These are phyloP conservation scores for Apomyelois bistriatella DNA, from an alignment of 2,888 invertebrate species.

Conservation along the genomic window DNA sequence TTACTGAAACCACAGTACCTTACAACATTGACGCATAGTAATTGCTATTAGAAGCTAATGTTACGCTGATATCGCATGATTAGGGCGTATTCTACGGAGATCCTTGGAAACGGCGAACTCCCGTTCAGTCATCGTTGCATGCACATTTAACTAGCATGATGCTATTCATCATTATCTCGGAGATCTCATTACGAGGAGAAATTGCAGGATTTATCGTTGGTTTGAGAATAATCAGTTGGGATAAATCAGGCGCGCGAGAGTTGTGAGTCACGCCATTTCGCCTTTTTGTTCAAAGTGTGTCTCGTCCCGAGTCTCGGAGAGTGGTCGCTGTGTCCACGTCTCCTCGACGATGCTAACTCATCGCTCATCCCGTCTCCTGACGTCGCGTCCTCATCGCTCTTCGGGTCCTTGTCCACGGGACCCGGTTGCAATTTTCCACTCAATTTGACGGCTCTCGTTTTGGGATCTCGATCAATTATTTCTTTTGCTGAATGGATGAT, in stretches of 20 bases:
- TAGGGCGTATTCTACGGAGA: not conserved
- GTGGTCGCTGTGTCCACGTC: not conserved
- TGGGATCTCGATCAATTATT: not conserved
- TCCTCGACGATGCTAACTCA: not conserved
- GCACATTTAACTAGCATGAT: too few relatives aligned
- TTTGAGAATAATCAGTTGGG: not conserved
- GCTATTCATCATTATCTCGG: not conserved
- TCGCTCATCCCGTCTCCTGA: not conserved
- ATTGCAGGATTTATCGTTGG: not conserved
- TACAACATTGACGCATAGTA: slow-evolving; percentile 15
- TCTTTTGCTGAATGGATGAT: not conserved
- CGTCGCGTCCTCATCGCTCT: too few relatives aligned
- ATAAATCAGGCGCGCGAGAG: not conserved
- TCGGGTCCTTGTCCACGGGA: not conserved
- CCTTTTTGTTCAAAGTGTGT: not conserved
- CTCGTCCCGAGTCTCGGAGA: not conserved
- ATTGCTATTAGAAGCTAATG: slow-evolving; percentile 8
- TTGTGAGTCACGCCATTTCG: not conserved
- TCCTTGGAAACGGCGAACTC: not conserved
- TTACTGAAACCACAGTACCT: not conserved
- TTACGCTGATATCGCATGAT: not conserved
- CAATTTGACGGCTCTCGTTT: not conserved
- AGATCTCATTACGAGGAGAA: slow-evolving; percentile 9
- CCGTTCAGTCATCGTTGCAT: not conserved
- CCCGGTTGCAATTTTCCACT: not conserved